These are phyloP conservation scores for Apamea anceps DNA, from an alignment of 2,888 invertebrate species.

Conservation along the genomic window DNA sequence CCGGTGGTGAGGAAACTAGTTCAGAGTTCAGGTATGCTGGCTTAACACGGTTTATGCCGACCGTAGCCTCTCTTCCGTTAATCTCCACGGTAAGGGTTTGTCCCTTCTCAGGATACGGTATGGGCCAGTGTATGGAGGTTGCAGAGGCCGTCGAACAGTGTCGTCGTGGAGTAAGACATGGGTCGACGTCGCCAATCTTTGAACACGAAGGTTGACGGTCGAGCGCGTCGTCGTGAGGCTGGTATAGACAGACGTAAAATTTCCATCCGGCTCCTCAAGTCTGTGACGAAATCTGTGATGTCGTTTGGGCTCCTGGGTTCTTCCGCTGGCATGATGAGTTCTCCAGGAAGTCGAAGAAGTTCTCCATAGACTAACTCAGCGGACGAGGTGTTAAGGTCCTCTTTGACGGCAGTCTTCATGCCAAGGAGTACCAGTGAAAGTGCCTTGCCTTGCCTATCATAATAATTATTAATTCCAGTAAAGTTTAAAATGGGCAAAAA, in stretches of 20 bases:
- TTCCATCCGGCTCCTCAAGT: background rate
- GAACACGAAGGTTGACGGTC: background rate
- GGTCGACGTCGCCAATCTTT: no score
- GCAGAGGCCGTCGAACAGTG: background rate
- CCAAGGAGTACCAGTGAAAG: background rate
- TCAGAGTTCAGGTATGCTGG: background rate
- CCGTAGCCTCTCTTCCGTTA: background rate
- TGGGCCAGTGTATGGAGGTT: background rate
- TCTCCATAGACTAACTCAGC: background rate
- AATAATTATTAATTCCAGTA: no score
- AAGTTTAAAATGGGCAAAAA: no score
- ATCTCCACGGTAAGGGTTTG: background rate
- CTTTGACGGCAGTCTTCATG: background rate
- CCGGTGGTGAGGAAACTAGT: background rate
- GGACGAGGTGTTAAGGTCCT: slow-evolving; percentile 2
- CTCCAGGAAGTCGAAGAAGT: background rate
- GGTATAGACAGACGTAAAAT: background rate
- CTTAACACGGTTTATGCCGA: background rate
- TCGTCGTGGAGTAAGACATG: no score
- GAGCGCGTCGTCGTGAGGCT: background rate
- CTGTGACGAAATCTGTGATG: background rate
- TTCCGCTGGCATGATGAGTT: background rate
- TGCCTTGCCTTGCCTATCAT: background rate
- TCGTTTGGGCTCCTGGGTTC: background rate
- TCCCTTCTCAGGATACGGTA: background rate